A percentile compares a stretch with the other conserved stretches of the same genome.
These are phyloP conservation scores for Caenorhabditis macrosperma DNA, from an alignment of 2,888 invertebrate species.

Conservation along the genomic window DNA sequence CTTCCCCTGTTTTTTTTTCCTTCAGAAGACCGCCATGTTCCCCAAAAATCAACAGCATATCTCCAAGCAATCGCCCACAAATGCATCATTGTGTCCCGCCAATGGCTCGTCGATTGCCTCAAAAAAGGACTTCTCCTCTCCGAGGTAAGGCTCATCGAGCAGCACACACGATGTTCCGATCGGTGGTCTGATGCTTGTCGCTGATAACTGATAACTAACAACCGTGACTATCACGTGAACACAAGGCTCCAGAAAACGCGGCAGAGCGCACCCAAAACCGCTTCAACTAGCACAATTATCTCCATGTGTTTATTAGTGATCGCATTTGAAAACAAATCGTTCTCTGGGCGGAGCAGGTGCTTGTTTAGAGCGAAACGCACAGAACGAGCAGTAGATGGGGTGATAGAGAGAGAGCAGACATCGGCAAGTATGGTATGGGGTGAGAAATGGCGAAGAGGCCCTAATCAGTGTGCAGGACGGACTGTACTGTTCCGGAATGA, in stretches of 20 bases:
- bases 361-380: not conserved
- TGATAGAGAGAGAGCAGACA: no score
- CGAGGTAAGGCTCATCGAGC: constrained; percentile 14
- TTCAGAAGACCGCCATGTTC: constrained; percentile 45
- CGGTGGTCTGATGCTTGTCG: constrained; percentile 32
- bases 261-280: constrained; percentile 18
- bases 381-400: constrained; percentile 20
- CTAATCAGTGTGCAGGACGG: not conserved
- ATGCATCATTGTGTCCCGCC: constrained; percentile 37
- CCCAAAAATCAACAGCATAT: constrained; percentile 49
- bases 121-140: constrained; percentile 1
- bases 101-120: constrained; percentile 58
- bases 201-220: constrained; percentile 25
- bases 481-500: not conserved
- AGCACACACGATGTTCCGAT: constrained; percentile 23
- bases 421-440: not conserved
- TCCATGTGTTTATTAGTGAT: constrained; percentile 6
- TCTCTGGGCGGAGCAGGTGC: constrained; percentile 8
- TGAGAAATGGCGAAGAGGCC: not conserved
- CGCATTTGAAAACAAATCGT: not conserved
- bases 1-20: not conserved
- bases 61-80: constrained; percentile 47
- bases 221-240: not conserved
- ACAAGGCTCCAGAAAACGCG: not conserved
- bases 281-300: not conserved